phyloP scores from a whole-genome alignment of 2,888 invertebrate genomes.

The Idaea aversata region DNA sequence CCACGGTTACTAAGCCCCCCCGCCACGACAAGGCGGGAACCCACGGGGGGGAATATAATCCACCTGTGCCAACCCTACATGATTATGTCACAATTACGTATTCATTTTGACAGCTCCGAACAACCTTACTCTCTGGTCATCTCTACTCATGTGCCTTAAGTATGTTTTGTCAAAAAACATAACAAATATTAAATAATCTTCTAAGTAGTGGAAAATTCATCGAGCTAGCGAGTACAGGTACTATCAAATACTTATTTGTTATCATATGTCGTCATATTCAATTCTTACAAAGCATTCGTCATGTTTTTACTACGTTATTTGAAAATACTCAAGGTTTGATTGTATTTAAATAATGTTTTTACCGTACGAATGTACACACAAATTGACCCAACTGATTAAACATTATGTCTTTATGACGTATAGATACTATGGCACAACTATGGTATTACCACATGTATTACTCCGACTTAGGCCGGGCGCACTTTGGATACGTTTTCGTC shows the following conservation, averaged over 20 bases:
- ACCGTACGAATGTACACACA: neutral
- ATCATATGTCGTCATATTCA: neutral
- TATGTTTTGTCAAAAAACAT: neutral
- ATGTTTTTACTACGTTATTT: neutral
- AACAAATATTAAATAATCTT: neutral
- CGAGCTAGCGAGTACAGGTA: neutral
- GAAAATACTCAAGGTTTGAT: neutral
- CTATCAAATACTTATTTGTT: neutral
- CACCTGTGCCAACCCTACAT: too few species aligned
- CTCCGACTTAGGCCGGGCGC: too few species aligned
- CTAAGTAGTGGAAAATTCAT: constrained; percentile 1
- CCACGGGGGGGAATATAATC: too few species aligned
- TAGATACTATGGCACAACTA: neutral
- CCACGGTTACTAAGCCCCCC: too few species aligned
- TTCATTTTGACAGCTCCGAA: too few species aligned
- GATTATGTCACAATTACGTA: too few species aligned
- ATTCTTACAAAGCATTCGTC: neutral
- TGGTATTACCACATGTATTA: neutral
- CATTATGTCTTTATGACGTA: neutral
- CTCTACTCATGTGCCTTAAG: too few species aligned
- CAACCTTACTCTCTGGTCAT: too few species aligned
- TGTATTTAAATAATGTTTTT: neutral
- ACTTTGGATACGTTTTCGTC: too few species aligned
- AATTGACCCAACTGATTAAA: neutral
- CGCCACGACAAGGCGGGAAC: too few species aligned